Evolutionary conservation across 37 sponge, comb jelly and placozoan species (phyloP), one percentile per base, ranked within the genome.

Genomic region (Bolinopsis microptera): DNA sequence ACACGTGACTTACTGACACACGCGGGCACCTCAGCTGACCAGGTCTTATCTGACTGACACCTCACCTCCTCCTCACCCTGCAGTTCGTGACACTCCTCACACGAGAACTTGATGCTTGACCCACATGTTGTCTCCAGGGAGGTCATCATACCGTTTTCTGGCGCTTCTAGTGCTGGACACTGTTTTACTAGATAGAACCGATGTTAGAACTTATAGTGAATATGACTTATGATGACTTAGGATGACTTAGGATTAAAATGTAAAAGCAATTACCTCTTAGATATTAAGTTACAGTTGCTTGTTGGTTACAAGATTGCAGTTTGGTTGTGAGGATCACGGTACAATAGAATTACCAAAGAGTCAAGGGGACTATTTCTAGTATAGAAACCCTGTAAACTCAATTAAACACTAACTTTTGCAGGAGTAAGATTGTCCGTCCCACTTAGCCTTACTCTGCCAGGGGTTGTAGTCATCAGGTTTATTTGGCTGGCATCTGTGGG

Each of bases 101-200:
- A 86, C 21, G n/a, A n/a, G 48, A 86, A 28, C 18, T 13, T 8
- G 30, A 38, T 27, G 26, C 22, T 8, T 1, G 90, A n/a, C 8
- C 90, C 90, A 86, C 90, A 86, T 1, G 61, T 86, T 40, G 41
- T 41, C 2, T 86, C 31, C 0, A 25, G 8, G 0, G 26, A 9
- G 48, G 41, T 25, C 21, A 86, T 41, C 8, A 8, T 40, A n/a
- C 90, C 90, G 48, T 86, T 86, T 2, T 16, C 25, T 30, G 90
- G 90, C 3, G 90, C 48, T 41, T 3, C n/a, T 28, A 86, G 27
- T 25, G 90, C 26, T 28, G 90, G 90, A 34, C 90, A 86, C 41
- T 86, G 21, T 30, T 86, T 86, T 21, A 86, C 90, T 86, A 48
- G 3, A 28, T 24, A 30, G 75, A 67, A n/a, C n/a, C n/a, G n/a